Evolutionary conservation across 2,113 vertebrate species (phyloP), one percentile per base, ranked within the genome.

Genomic region (Cyphomyrus discorhynchus): DNA sequence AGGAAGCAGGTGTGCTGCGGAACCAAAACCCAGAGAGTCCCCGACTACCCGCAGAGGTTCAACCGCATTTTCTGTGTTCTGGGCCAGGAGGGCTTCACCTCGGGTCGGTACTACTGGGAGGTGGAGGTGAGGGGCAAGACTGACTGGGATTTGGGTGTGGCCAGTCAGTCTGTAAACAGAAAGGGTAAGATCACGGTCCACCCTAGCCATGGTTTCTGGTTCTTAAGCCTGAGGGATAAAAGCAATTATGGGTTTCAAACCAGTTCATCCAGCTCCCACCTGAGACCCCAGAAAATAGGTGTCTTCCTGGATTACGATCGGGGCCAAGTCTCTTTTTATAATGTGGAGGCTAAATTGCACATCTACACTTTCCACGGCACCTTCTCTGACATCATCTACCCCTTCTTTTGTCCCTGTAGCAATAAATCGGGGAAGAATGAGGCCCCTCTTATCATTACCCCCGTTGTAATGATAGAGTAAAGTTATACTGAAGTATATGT

Each of bases 31-130:
- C 93, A 94, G 88, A 15, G 80, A 15, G 52, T 95, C 11, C 92
- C 93, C 0, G 93, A 94, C 62, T 93, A 91, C 56, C 91, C 90
- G 0, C 94, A 95, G 88, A 91, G 94, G 66, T 96, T 96, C 24
- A 93, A 95, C 92, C 74, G 92, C 47, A 93, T 95, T 0, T 91
- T 95, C 19, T 95, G 95, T 58, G 94, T 96, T 9, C 92, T 96
- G 49, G 96, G 95, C 10, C 90, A 80, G 24, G 93, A 96, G 88
- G 87, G 89, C 0, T 95, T 96, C 46, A 93, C 91, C 21, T 90
- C 92, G 0, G 96, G 95, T 17, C 93, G 87, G 83, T 94, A 95
- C 92, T 96, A 96, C 92, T 96, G 96, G 95, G 95, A 96, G 94
- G 95, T 96, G 87, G 93, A 95, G 6, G 95, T 96, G 45, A 93